Base-by-base conservation (phyloP, 2,888 invertebrate genomes). In the Hypercompe scribonia region DNA sequence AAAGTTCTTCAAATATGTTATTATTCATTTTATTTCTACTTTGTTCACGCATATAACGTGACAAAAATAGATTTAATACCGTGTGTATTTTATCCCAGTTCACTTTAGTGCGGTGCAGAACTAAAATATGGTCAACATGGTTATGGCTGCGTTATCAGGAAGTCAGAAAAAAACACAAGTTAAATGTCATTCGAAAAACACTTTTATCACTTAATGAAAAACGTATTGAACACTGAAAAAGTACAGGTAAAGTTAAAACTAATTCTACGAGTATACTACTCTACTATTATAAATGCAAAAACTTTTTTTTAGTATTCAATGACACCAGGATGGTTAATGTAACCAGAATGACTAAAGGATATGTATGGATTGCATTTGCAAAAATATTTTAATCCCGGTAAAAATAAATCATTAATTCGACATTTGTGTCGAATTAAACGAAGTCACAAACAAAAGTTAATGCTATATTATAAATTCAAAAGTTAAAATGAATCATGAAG, bases 401-500 rank as follows among this genome's bases (percentile, higher is more conserved):
- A 28, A 39, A 42, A 18, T 18, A 15, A 3, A 10, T 18, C 28
- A 65, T 36, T 65, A 24, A 58, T 36, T 36, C 33, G n/a, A 13
- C 50, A 73, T 42, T 42, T 15, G 4, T 18, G 15, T 18, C n/a
- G n/a, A n/a, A 73, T 61, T 61, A 31, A 68, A 71, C 34, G 11
- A 65, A 39, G 18, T 36, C n/a, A 34, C 65, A 8, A 24, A 31
- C 42, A 70, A 70, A 74, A 72, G 68, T 24, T 58, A 61, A 46
- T 73, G 63, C 70, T 78, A 24, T 78, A 24, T 39, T 28, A 68
- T 77, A 80, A 74, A 76, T 71, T 80, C 79, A 77, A 74, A 74
- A 71, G 46, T 71, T 39, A 84, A 11, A 79, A 66, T 82, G 86
- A 82, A 54, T 86, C 79, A 84, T 69, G 64, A 69, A 77, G 66